phyloP scores from a whole-genome alignment of 2,797 vertebrate species.

The Coilia nasus region DNA sequence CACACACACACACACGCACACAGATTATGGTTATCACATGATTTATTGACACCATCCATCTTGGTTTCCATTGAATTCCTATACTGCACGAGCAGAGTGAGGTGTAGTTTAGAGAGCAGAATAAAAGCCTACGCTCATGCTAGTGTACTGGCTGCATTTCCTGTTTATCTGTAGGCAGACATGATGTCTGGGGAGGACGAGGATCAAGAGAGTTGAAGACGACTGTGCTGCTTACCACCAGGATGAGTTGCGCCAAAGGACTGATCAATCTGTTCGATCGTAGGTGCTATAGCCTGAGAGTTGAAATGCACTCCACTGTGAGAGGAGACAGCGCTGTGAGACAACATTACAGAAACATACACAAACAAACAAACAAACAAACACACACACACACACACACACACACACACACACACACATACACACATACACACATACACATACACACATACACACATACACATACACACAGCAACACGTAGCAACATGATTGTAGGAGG shows the following conservation, averaged over 20 bases:
- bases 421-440: no score
- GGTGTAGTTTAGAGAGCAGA: background rate
- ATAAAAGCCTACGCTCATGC: background rate
- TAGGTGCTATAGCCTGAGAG: conserved; percentile 96
- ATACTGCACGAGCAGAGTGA: background rate
- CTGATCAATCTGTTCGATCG: conserved; percentile 99
- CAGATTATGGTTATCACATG: background rate
- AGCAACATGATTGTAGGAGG: no score
- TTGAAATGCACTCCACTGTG: conserved; percentile 98
- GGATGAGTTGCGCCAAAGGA: conserved; percentile 99
- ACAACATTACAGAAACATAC: background rate
- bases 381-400: background rate
- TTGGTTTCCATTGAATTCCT: no score
- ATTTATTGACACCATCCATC: background rate
- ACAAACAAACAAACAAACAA: conserved; percentile 9
- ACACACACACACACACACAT: background rate
- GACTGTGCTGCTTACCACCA: conserved; percentile 79
- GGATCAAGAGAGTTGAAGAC: background rate
- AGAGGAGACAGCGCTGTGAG: conserved; percentile 47
- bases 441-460: no score
- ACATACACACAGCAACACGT: no score
- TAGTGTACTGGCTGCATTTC: background rate
- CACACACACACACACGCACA: conserved; percentile 23
- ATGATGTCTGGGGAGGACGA: background rate
- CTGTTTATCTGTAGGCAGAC: background rate